Percentiles rank a stretch among this genome's conserved stretches.
Evolutionary conservation across 2,113 vertebrate species (phyloP).

Genomic region (Machaerirhynchus nigripectus): DNA sequence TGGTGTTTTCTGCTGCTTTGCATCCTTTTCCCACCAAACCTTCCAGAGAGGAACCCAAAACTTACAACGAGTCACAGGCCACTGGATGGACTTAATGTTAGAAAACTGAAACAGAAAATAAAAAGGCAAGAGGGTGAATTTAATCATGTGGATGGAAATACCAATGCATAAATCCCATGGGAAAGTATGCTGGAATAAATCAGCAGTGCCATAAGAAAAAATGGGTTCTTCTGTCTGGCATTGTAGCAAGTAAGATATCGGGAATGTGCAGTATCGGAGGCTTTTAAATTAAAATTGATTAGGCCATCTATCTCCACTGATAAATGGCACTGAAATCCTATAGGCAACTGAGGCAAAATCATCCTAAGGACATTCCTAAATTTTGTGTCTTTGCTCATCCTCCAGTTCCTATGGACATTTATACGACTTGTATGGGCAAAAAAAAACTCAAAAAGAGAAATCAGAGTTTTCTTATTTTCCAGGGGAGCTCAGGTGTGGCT

Average conservation of each 20-base stretch:
- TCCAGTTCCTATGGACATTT: not conserved
- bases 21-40: not conserved
- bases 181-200: not conserved
- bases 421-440: not conserved
- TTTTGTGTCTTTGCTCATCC: not conserved
- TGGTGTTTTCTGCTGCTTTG: not conserved
- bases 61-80: not conserved
- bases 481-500: not conserved
- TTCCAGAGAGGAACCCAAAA: not conserved
- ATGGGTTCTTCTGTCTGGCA: not conserved
- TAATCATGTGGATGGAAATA: not conserved
- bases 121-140: not conserved
- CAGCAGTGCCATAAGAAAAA: not conserved
- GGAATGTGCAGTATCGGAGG: not conserved
- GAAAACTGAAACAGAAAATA: not conserved
- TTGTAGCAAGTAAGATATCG: constrained; percentile 16
- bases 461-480: not conserved
- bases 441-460: not conserved
- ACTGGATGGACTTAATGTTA: not conserved
- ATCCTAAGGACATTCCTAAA: not conserved
- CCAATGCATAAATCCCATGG: not conserved
- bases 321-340: not conserved
- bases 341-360: not conserved
- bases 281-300: constrained; percentile 45
- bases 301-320: constrained; percentile 2